Conservation (phyloP, 2,888 invertebrate genomes). For the Latrodectus elegans region DNA sequence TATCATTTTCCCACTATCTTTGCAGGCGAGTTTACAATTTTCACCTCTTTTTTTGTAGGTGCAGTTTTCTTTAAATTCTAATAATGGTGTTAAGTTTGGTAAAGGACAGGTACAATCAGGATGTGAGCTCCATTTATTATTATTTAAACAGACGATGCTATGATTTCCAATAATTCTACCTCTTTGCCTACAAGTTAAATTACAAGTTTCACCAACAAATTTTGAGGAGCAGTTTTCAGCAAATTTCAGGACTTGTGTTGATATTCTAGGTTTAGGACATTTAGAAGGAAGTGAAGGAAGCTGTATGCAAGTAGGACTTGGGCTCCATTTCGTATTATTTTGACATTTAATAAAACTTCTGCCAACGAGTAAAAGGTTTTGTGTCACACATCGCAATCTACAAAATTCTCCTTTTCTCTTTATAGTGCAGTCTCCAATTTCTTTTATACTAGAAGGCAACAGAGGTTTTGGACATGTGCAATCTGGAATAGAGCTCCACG, state of each 20-base stretch:
- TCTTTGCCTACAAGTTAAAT: not conserved
- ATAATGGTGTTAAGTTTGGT: not conserved
- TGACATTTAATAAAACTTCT: not conserved
- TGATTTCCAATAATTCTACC: not conserved
- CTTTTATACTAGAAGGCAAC: not conserved
- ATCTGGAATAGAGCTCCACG: not conserved
- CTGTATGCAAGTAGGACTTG: not conserved
- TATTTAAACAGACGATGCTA: not conserved
- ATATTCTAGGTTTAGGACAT: not conserved
- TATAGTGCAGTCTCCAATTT: not conserved
- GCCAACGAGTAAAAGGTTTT: not conserved
- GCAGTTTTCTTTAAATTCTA: constrained; percentile 8
- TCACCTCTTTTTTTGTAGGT: not conserved
- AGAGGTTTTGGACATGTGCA: constrained; percentile 8
- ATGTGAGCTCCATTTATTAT: not conserved
- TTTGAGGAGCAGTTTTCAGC: not conserved
- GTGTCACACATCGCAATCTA: not conserved
- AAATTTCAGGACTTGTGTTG: not conserved
- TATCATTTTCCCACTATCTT: not conserved
- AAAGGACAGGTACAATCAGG: constrained; percentile 15
- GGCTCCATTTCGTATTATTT: constrained; percentile 5
- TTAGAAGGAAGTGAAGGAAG: not conserved
- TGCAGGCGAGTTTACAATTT: not conserved
- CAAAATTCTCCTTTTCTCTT: not conserved
- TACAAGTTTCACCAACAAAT: not conserved